phyloP scores from a whole-genome alignment of 2,113 vertebrate genomes.

The Vulpes lagopus region DNA sequence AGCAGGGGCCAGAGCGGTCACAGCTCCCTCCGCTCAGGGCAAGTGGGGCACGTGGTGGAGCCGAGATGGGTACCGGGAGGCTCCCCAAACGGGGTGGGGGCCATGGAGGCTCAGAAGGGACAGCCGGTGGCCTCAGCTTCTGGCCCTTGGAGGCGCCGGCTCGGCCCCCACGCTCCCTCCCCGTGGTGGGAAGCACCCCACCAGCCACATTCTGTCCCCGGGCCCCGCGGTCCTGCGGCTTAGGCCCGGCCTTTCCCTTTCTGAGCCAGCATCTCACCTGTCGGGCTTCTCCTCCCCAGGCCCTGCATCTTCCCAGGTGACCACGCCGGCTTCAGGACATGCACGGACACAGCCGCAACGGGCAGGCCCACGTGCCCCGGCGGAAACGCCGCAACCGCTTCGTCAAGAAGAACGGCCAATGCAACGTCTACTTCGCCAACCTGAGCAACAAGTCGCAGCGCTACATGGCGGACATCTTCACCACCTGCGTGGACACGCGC shows the following conservation, averaged over 20 bases:
- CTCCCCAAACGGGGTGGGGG: background rate
- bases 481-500: conserved; percentile 97
- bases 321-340: conserved; percentile 91
- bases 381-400: conserved; percentile 95
- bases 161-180: background rate
- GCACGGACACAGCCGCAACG: conserved; percentile 88
- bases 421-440: conserved; percentile 97
- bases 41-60: accelerated
- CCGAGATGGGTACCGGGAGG: background rate
- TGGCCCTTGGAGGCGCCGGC: background rate
- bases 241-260: accelerated
- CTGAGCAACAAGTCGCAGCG: conserved; percentile 96
- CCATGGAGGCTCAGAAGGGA: background rate
- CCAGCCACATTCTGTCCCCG: accelerated
- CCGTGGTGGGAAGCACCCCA: background rate
- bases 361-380: conserved; percentile 89
- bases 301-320: conserved; percentile 90
- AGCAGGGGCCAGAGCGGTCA: background rate
- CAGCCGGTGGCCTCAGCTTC: background rate
- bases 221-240: background rate
- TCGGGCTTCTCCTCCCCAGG: conserved; percentile 45
- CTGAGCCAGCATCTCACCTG: background rate
- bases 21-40: background rate
- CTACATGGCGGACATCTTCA: conserved; percentile 98
- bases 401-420: conserved; percentile 98